Conservation (phyloP, 2,113 vertebrate genomes). For the Crotalus viridis region DNA sequence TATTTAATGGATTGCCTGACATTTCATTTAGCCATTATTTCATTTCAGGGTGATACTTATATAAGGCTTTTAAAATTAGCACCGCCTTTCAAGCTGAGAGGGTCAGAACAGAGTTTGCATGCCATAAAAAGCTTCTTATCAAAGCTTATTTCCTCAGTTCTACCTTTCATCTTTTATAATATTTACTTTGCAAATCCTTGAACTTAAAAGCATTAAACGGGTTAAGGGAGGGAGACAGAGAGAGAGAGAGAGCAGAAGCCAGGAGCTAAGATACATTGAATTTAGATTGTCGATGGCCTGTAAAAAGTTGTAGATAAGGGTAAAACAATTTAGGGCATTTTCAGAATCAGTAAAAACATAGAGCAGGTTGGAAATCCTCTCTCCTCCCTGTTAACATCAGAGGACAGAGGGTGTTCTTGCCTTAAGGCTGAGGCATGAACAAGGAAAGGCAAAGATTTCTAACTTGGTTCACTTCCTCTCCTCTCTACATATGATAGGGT, state of each 20-base stretch:
- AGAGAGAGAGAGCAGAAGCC: constrained; percentile 27
- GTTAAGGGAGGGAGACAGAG: constrained; percentile 32
- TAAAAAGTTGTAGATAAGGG: constrained; percentile 57
- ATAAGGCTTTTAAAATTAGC: constrained; percentile 65
- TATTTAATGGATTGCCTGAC: constrained; percentile 7
- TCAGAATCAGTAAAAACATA: constrained; percentile 16
- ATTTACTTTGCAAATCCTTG: constrained; percentile 75
- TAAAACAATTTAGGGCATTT: constrained; percentile 47
- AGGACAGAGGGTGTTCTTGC: constrained; percentile 11
- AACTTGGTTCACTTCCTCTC: background rate
- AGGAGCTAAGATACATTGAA: constrained; percentile 49
- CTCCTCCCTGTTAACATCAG: background rate
- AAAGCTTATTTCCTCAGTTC: constrained; percentile 68
- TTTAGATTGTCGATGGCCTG: constrained; percentile 53
- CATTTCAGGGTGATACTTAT: constrained; percentile 40
- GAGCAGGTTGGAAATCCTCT: background rate
- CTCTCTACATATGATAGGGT: background rate
- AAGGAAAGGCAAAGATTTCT: background rate
- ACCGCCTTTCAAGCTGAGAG: constrained; percentile 64
- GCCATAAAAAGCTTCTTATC: constrained; percentile 72
- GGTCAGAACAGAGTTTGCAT: constrained; percentile 63
- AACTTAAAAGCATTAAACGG: constrained; percentile 71
- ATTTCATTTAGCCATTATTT: constrained; percentile 3
- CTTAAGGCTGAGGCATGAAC: background rate
- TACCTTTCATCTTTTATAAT: constrained; percentile 76